These are phyloP conservation scores for Phyllotis vaccarum DNA, from an alignment of 2,797 vertebrate genomes.

Conservation along the genomic window DNA sequence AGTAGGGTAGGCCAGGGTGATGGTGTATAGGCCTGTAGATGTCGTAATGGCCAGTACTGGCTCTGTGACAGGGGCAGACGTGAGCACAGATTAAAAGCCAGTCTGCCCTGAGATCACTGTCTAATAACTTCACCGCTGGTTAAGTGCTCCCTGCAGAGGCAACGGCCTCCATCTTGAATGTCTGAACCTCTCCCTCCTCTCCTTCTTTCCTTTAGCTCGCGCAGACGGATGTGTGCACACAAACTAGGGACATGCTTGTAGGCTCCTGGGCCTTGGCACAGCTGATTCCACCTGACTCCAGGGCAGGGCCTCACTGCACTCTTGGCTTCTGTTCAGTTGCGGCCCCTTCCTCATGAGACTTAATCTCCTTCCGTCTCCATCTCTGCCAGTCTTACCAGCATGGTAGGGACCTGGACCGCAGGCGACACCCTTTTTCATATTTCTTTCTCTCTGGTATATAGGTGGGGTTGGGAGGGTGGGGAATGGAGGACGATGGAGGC, in stretches of 20 bases:
- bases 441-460: background rate
- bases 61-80: background rate
- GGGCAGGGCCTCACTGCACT: background rate
- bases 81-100: constrained; percentile 20
- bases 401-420: background rate
- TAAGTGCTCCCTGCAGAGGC: constrained; percentile 10
- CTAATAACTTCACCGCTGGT: background rate
- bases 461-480: background rate
- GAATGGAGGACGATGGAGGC: background rate
- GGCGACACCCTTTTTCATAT: accelerated
- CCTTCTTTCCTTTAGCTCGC: accelerated
- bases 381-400: background rate
- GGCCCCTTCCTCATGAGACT: background rate
- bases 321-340: accelerated
- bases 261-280: accelerated
- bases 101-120: background rate
- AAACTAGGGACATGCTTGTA: accelerated
- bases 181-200: background rate
- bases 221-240: background rate
- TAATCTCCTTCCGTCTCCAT: background rate
- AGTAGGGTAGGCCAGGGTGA: accelerated
- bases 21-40: background rate
- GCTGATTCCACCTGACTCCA: too few relatives aligned
- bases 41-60: too few relatives aligned
- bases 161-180: background rate